Percentiles rank a stretch among this genome's conserved stretches.
These are phyloP conservation scores for Python bivittatus DNA, from an alignment of 2,113 vertebrate species.

Conservation along the genomic window DNA sequence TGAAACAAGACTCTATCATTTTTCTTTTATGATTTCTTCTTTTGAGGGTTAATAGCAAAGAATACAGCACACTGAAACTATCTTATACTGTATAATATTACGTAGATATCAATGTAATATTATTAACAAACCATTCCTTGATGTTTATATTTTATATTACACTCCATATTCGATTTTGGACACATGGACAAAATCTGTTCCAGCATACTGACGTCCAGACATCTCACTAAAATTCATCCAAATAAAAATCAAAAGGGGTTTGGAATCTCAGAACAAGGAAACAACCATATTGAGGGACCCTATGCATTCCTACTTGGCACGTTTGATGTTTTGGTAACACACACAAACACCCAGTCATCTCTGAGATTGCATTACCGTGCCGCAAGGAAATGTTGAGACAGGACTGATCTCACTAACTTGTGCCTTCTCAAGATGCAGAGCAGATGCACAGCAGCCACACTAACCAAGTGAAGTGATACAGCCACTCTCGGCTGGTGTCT, in stretches of 20 bases:
- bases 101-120: too few relatives aligned
- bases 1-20: neutral
- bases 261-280: neutral
- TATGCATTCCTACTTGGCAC: neutral
- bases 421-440: neutral
- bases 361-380: neutral
- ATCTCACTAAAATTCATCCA: neutral
- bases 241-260: neutral
- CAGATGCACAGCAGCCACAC: neutral
- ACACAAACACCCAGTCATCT: neutral
- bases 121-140: neutral
- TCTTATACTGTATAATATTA: too few relatives aligned
- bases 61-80: too few relatives aligned
- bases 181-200: neutral
- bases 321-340: neutral
- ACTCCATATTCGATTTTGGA: neutral
- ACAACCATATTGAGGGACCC: neutral
- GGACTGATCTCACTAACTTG: neutral
- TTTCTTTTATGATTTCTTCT: neutral
- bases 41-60: too few relatives aligned
- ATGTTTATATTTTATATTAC: neutral
- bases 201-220: neutral
- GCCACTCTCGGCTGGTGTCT: neutral
- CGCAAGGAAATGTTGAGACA: neutral
- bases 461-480: neutral